Evolutionary conservation across 2,888 invertebrate genomes (phyloP).

Genomic region (Ornithoptera priamus): DNA sequence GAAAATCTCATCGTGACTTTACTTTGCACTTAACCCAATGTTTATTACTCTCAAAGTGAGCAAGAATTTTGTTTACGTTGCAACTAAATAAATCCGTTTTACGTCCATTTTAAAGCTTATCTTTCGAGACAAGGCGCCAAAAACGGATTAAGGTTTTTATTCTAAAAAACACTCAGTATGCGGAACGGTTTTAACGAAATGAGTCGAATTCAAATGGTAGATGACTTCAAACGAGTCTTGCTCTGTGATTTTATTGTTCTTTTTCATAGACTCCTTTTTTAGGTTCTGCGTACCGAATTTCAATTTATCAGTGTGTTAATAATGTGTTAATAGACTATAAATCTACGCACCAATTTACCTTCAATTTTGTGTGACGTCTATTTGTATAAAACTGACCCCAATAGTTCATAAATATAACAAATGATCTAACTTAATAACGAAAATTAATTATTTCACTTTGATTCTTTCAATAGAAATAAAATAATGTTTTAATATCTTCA

Average conservation of each 20-base stretch:
- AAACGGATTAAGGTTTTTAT: not conserved
- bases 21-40: not conserved
- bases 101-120: conserved; percentile 3
- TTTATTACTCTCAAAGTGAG: not conserved
- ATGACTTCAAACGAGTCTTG: not conserved
- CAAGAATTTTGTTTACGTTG: conserved; percentile 7
- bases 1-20: not conserved
- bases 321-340: too few species aligned
- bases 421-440: not conserved
- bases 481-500: not conserved
- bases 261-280: not conserved
- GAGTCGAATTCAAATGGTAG: not conserved
- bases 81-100: conserved; percentile 8
- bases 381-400: too few species aligned
- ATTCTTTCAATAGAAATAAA: not conserved
- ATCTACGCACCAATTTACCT: too few species aligned
- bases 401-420: too few species aligned
- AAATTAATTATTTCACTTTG: not conserved
- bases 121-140: not conserved
- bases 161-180: not conserved
- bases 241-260: not conserved
- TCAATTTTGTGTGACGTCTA: too few species aligned
- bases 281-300: too few species aligned
- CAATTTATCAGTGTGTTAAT: too few species aligned
- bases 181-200: not conserved